Percentiles rank a stretch among this genome's conserved stretches.
phyloP scores from a whole-genome alignment of 2,797 vertebrate species.

The Phataginus tricuspis region DNA sequence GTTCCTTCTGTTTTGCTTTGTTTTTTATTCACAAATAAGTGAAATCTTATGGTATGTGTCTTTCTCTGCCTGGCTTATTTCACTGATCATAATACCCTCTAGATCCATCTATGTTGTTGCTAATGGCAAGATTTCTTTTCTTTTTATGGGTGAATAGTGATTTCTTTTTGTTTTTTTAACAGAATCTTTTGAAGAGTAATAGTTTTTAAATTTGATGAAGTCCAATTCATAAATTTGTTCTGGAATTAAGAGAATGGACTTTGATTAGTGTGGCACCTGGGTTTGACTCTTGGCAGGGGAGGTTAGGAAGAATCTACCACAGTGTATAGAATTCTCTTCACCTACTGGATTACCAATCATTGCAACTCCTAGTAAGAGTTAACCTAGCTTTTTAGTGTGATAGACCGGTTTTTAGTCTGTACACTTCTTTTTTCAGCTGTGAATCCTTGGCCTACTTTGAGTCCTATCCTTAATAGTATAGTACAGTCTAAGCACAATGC shows the following conservation, averaged over 20 bases:
- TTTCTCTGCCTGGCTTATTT: too few relatives aligned
- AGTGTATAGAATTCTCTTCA: not conserved
- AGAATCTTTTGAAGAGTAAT: not conserved
- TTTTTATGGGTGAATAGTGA: too few relatives aligned
- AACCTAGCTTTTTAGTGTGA: not conserved
- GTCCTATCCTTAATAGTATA: not conserved
- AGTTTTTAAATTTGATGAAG: conserved; percentile 7
- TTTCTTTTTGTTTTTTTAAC: not conserved
- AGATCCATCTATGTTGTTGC: too few relatives aligned
- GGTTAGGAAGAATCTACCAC: not conserved
- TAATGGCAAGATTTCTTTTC: too few relatives aligned
- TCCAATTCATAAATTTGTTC: not conserved
- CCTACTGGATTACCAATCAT: not conserved
- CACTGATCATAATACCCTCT: too few relatives aligned
- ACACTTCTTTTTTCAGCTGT: not conserved
- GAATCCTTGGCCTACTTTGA: not conserved
- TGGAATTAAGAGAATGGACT: not conserved
- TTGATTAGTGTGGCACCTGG: not conserved
- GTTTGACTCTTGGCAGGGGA: conserved; percentile 2
- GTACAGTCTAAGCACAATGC: not conserved
- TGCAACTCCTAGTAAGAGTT: not conserved
- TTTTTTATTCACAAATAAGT: too few relatives aligned
- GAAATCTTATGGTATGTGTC: too few relatives aligned
- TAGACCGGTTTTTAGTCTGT: not conserved
- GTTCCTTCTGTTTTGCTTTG: too few relatives aligned